These are phyloP conservation scores for Rhimphoctona megacephalus DNA, from an alignment of 2,888 invertebrate genomes.

Conservation along the genomic window DNA sequence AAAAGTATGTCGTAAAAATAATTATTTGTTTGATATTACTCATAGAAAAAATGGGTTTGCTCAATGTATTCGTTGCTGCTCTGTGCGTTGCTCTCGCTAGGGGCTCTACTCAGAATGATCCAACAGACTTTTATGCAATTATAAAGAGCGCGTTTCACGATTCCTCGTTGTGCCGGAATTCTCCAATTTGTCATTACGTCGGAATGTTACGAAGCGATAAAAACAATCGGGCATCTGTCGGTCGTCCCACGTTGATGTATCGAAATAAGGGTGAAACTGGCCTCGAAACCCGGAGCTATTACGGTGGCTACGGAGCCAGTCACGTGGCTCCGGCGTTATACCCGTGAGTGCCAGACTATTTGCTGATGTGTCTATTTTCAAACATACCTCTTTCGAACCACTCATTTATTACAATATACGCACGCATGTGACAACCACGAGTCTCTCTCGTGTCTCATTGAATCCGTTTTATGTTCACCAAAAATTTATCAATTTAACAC, in stretches of 20 bases:
- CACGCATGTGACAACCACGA: not conserved
- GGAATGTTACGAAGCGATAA: slow-evolving; percentile 70
- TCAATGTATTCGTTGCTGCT: slow-evolving; percentile 14
- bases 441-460: not conserved
- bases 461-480: too few relatives aligned
- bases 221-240: slow-evolving; percentile 24
- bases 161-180: slow-evolving; percentile 69
- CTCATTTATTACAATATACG: not conserved
- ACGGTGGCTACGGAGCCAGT: slow-evolving; percentile 72
- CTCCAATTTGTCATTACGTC: slow-evolving; percentile 65
- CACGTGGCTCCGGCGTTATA: slow-evolving; percentile 76
- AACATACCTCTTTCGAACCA: not conserved
- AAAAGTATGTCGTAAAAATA: not conserved
- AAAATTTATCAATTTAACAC: too few relatives aligned
- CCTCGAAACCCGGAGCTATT: slow-evolving; percentile 77
- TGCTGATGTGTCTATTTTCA: too few relatives aligned
- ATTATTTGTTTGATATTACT: not conserved
- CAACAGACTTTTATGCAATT: slow-evolving; percentile 59
- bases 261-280: slow-evolving; percentile 52
- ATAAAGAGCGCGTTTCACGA: slow-evolving; percentile 65
- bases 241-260: slow-evolving; percentile 43
- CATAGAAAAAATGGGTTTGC: slow-evolving; percentile 52
- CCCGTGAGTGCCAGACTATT: slow-evolving; percentile 75
- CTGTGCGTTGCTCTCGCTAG: slow-evolving; percentile 26
- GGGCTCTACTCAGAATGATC: slow-evolving; percentile 30